phyloP scores from a whole-genome alignment of 2,113 vertebrate species.

The Limanda limanda region DNA sequence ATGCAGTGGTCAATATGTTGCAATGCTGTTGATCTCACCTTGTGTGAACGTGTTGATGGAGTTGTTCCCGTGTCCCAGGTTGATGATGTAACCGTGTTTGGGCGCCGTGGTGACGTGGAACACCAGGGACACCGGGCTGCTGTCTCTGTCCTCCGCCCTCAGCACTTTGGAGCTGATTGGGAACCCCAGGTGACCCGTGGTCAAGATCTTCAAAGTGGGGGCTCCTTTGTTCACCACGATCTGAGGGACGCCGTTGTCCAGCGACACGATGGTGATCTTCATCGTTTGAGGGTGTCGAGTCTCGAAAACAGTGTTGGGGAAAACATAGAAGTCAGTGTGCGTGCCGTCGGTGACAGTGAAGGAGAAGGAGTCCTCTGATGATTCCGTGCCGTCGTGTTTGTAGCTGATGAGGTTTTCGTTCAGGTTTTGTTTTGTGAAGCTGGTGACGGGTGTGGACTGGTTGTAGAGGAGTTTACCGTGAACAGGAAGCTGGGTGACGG shows the following conservation, averaged over 20 bases:
- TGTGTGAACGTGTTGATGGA: slow-evolving; percentile 90
- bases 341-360: slow-evolving; percentile 94
- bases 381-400: slow-evolving; percentile 90
- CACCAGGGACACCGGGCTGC: slow-evolving; percentile 79
- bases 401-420: slow-evolving; percentile 97
- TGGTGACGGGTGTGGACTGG: slow-evolving; percentile 77
- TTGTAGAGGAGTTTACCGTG: slow-evolving; percentile 92
- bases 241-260: slow-evolving; percentile 89
- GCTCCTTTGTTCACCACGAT: slow-evolving; percentile 90
- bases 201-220: slow-evolving; percentile 85
- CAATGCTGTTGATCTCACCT: slow-evolving; percentile 82
- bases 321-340: slow-evolving; percentile 92
- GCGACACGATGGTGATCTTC: slow-evolving; percentile 87
- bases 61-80: slow-evolving; percentile 89
- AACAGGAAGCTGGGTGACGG: slow-evolving; percentile 87
- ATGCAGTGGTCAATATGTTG: neutral
- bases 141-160: slow-evolving; percentile 90
- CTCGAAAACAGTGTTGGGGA: slow-evolving; percentile 92
- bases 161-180: slow-evolving; percentile 88
- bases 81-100: slow-evolving; percentile 88
- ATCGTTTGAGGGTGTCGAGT: slow-evolving; percentile 89
- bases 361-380: slow-evolving; percentile 90
- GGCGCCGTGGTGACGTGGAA: slow-evolving; percentile 87
- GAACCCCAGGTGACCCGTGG: slow-evolving; percentile 88
- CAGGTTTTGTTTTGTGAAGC: slow-evolving; percentile 94